Base-by-base conservation (phyloP, 2,113 vertebrate genomes). In the Sula dactylatra region DNA sequence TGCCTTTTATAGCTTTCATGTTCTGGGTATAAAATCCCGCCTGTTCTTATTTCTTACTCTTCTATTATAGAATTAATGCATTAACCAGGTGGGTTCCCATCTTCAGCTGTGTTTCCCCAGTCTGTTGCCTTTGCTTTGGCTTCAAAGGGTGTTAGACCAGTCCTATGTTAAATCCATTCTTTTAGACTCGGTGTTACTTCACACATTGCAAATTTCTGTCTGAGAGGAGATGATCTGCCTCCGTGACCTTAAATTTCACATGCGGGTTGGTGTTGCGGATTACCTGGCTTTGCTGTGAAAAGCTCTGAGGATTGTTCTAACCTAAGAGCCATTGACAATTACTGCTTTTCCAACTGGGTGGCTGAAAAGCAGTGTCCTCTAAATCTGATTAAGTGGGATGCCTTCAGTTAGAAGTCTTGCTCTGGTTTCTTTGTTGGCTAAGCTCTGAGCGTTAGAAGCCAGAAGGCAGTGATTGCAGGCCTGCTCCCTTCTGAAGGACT, bases 211-310 rank as follows among this genome's bases (percentile, higher is more conserved):
- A 59, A 20, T 62, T 67, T 44, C 49, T 88, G 15, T 74, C 62
- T n/a, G 45, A 8, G 16, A 70, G 10, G 54, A 47, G 50, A 20
- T 61, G 45, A 61, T 81, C 59, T 38, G 59, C 45, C 47, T 36
- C 32, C 31, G 2, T 81, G 71, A 84, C 69, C 64, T 76, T 71
- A 71, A 61, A 64, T 94, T 95, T 95, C 89, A 27, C 59, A 13
- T 10, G 12, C 18, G 29, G 27, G 26, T 86, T 9, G 2, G 40
- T 10, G 7, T 49, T 83, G 84, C 1, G 27, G 86, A 65, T 96
- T 95, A 91, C 76, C 69, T 91, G 93, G 67, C 86, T 94, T 94
- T 95, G 74, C 92, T 89, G 66, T 65, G 90, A 42, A 67, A 92
- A 94, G n/a, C 90, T 62, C 44, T 19, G 36, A 55, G 67, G 89